Evolutionary conservation across 1,140 invertebrate genomes (phyloP), one percentile per base, ranked within the genome.

Genomic region (Bombus superbus): DNA sequence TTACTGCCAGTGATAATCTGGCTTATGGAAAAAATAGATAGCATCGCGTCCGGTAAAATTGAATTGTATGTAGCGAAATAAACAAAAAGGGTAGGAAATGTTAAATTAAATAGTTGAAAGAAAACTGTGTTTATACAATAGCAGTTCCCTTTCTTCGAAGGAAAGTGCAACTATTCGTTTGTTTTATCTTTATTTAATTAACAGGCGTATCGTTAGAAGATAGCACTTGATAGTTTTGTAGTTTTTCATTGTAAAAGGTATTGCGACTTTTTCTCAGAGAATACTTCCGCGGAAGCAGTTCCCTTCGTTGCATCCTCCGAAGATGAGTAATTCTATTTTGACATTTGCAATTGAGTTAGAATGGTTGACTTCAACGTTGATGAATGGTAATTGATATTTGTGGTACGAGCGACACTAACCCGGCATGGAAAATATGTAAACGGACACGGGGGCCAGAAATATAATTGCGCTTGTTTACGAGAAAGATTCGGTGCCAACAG

Each of bases 381-480:
- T 62, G 64, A 59, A 62, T 40, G 77, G 22, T 81, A 72, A 84
- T 79, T 71, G 75, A 79, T 84, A 84, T 79, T 78, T 71, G 42
- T 42, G 32, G 64, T n/a, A 28, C 40, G 35, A 35, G 81, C 42
- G 59, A 25, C 35, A 28, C 40, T 75, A 76, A 68, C 13, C 53
- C 38, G 3, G 69, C 42, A 73, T 73, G 62, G 80, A n/a, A 40
- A 69, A 78, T 85, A 22, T 40, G 18, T 32, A 77, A 15, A 53
- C 42, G 28, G 10, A 18, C 15, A 2, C 13, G 69, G 38, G 13
- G 42, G 76, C 76, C 57, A 85, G 77, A 68, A 85, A 85, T 90
- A 83, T 81, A 89, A 89, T 89, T 86, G 85, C 35, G 59, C 88
- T 86, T 89, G 81, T 83, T 86, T 82, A 66, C 72, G 76, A 86